phyloP scores from a whole-genome alignment of 2,113 vertebrate genomes.

The Nematolebias whitei region DNA sequence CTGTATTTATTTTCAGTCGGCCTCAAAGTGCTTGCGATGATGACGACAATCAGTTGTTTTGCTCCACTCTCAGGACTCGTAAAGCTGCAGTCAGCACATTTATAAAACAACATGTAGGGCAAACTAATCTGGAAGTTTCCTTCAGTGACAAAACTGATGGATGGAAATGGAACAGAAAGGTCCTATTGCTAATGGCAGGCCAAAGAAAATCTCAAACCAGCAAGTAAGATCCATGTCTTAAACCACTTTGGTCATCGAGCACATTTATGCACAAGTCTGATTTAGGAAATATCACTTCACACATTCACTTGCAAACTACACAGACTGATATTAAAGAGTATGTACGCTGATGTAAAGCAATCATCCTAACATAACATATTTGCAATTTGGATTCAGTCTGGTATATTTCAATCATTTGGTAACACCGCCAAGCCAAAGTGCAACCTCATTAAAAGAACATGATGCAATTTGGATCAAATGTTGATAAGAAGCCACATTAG shows the following conservation, averaged over 20 bases:
- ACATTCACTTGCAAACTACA: not conserved
- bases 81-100: not conserved
- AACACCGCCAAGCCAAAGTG: slow-evolving; percentile 41
- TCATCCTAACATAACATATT: not conserved
- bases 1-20: slow-evolving; percentile 16
- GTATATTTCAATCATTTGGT: slow-evolving; percentile 33
- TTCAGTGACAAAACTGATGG: slow-evolving; percentile 5
- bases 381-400: slow-evolving; percentile 5
- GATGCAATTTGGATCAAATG: slow-evolving; percentile 73
- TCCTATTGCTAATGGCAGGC: not conserved
- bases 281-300: not conserved
- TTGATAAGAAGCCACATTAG: slow-evolving; percentile 71
- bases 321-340: not conserved
- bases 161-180: not conserved
- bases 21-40: slow-evolving; percentile 5
- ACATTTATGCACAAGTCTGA: not conserved
- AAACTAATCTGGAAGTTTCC: slow-evolving; percentile 1
- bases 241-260: no score
- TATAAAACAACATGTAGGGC: not conserved
- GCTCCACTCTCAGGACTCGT: not conserved
- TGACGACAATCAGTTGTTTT: not conserved
- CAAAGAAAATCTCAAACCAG: not conserved
- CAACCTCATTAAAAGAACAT: slow-evolving; percentile 73
- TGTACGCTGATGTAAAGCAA: not conserved
- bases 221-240: no score